These are phyloP conservation scores for Brachypalpus laphriformis DNA, from an alignment of 2,888 invertebrate species.

Conservation along the genomic window DNA sequence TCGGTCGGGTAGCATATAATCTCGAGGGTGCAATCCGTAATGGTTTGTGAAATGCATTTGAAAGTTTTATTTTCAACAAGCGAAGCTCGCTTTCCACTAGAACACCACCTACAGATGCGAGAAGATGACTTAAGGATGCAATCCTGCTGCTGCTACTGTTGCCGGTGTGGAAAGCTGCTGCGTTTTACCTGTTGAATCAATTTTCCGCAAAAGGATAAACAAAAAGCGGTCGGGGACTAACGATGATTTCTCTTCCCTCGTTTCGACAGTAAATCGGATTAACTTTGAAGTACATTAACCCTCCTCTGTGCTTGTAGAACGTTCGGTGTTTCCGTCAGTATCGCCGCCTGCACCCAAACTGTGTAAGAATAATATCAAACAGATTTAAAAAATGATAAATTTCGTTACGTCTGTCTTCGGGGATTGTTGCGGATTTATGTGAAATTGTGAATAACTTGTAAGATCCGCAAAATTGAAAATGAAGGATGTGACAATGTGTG, in stretches of 20 bases:
- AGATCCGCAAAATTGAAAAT: constrained; percentile 68
- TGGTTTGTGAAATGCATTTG: constrained; percentile 69
- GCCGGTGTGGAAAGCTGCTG: constrained; percentile 16
- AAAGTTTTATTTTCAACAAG: constrained; percentile 72
- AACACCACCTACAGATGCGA: constrained; percentile 29
- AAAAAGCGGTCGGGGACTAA: constrained; percentile 67
- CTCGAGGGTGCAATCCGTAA: constrained; percentile 69
- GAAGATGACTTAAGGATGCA: constrained; percentile 41
- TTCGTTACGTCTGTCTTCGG: constrained; percentile 64
- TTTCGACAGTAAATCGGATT: constrained; percentile 71
- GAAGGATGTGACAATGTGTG: constrained; percentile 50
- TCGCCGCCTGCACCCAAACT: constrained; percentile 14
- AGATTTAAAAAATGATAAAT: constrained; percentile 73
- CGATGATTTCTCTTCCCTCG: constrained; percentile 73
- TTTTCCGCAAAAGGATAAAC: constrained; percentile 71
- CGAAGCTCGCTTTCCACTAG: constrained; percentile 18
- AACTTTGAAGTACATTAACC: constrained; percentile 72
- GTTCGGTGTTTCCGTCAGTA: neutral
- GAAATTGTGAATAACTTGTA: constrained; percentile 65
- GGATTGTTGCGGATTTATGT: constrained; percentile 65
- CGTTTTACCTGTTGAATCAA: constrained; percentile 68
- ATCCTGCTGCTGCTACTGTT: constrained; percentile 39
- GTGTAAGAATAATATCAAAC: constrained; percentile 69
- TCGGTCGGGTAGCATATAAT: constrained; percentile 30
- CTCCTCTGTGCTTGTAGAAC: constrained; percentile 16